Base-by-base conservation (phyloP, 2,797 vertebrate genomes). In the Prunella strophiata region DNA sequence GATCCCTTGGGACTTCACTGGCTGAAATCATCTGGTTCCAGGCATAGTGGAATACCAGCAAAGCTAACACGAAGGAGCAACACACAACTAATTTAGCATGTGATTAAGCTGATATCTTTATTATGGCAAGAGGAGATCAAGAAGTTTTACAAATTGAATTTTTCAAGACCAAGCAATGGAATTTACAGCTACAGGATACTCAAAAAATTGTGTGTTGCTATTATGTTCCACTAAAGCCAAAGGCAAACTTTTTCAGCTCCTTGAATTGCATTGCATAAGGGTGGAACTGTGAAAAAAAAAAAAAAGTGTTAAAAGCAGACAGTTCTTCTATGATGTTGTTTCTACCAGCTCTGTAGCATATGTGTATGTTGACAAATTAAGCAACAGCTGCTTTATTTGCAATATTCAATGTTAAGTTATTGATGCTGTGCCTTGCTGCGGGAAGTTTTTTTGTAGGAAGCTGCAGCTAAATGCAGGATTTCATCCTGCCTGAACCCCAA, bases 371-470 rank as follows among this genome's bases (percentile, higher is more conserved):
- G 93, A 76, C 43, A 91, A 92, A 91, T 61, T 40, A 80, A 68
- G 66, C 30, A 83, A 58, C 66, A 91, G 61, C n/a, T 88, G 88
- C 22, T 92, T 89, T 92, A 92, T 75, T 68, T 51, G 11, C 73
- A 81, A 43, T 91, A 80, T 75, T 85, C 27, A 65, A 6, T 40
- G 36, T 47, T 65, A 74, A 91, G 72, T 40, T 81, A 75, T 22
- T 62, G 73, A 75, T 48, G 27, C 4, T 85, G 25, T 0, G 3
- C 14, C 47, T 88, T 81, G 61, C 36, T 81, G 36, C 22, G 7
- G 30, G 76, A 89, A 68, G 10, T 25, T 26, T 85, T 84, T 74
- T 30, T 43, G 11, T 57, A 78, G 40, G 15, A 66, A 94, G 50
- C 43, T 63, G 36, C n/a, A 62, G 14, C 14, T 76, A 63, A 89